Percentiles rank a stretch among this genome's conserved stretches.
Evolutionary conservation across 2,797 vertebrate species (phyloP).

Genomic region (Argyrosomus regius): DNA sequence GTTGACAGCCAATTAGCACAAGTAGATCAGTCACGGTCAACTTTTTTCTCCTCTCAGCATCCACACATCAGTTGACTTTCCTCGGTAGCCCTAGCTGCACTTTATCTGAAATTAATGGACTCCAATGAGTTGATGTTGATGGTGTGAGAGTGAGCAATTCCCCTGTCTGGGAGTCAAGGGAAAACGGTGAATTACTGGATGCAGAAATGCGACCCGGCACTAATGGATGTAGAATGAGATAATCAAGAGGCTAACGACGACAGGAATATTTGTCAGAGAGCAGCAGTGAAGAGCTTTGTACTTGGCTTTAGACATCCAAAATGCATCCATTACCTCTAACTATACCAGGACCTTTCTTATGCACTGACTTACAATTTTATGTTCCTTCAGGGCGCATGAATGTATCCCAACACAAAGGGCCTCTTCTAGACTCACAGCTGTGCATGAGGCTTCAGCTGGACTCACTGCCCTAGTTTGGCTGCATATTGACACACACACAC

Average conservation of each 20-base stretch:
- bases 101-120: constrained; percentile 46
- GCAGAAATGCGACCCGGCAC: constrained; percentile 51
- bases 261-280: constrained; percentile 43
- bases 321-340: constrained; percentile 35
- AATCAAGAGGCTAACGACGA: constrained; percentile 40
- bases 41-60: background rate
- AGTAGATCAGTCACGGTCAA: background rate
- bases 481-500: constrained; percentile 16
- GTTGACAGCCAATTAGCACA: background rate
- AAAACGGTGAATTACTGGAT: constrained; percentile 50
- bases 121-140: constrained; percentile 39
- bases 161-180: constrained; percentile 36
- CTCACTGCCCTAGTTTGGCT: constrained; percentile 54
- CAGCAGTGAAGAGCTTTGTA: constrained; percentile 41
- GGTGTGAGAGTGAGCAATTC: constrained; percentile 31
- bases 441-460: constrained; percentile 62
- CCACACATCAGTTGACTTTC: background rate
- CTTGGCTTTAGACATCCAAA: constrained; percentile 26
- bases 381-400: constrained; percentile 47
- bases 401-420: constrained; percentile 53
- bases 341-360: constrained; percentile 12
- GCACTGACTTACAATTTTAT: constrained; percentile 35
- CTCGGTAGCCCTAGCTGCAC: constrained; percentile 8
- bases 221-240: constrained; percentile 57
- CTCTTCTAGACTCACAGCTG: constrained; percentile 65